A percentile compares a stretch with the other conserved stretches of the same genome.
These are phyloP conservation scores for Rhyacichthys aspro DNA, from an alignment of 2,797 vertebrate species.

Conservation along the genomic window DNA sequence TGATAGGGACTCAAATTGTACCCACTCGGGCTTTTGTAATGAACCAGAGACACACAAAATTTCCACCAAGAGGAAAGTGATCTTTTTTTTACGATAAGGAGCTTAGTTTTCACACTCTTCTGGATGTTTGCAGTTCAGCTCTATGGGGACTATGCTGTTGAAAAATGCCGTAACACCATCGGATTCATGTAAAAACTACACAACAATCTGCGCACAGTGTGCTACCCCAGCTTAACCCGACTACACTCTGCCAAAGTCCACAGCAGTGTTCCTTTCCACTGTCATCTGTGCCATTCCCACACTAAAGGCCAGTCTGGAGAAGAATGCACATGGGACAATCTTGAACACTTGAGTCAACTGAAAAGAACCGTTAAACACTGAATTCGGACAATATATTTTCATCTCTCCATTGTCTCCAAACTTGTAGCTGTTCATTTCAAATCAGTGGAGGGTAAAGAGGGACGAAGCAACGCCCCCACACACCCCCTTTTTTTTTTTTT, in stretches of 20 bases:
- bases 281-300: slow-evolving; percentile 94
- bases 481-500: slow-evolving; percentile 48
- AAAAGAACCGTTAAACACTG: slow-evolving; percentile 9
- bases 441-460: slow-evolving; percentile 48
- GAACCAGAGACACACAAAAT: slow-evolving; percentile 38
- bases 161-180: slow-evolving; percentile 59
- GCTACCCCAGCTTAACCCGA: slow-evolving; percentile 64
- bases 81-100: slow-evolving; percentile 4
- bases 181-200: slow-evolving; percentile 40
- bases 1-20: slow-evolving; percentile 49
- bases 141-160: slow-evolving; percentile 40
- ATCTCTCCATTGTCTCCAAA: slow-evolving; percentile 40
- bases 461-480: slow-evolving; percentile 45
- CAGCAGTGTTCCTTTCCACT: slow-evolving; percentile 88
- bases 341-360: slow-evolving; percentile 70
- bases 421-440: slow-evolving; percentile 36
- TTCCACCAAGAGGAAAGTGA: slow-evolving; percentile 28
- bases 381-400: slow-evolving; percentile 1
- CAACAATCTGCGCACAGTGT: slow-evolving; percentile 30
- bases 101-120: slow-evolving; percentile 34
- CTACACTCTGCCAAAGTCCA: slow-evolving; percentile 89
- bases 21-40: slow-evolving; percentile 56
- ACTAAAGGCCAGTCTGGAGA: slow-evolving; percentile 83
- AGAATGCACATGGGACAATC: slow-evolving; percentile 75
- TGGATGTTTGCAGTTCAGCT: slow-evolving; percentile 36